phyloP scores from a whole-genome alignment of 2,113 vertebrate species.

The Embiotoca jacksoni region DNA sequence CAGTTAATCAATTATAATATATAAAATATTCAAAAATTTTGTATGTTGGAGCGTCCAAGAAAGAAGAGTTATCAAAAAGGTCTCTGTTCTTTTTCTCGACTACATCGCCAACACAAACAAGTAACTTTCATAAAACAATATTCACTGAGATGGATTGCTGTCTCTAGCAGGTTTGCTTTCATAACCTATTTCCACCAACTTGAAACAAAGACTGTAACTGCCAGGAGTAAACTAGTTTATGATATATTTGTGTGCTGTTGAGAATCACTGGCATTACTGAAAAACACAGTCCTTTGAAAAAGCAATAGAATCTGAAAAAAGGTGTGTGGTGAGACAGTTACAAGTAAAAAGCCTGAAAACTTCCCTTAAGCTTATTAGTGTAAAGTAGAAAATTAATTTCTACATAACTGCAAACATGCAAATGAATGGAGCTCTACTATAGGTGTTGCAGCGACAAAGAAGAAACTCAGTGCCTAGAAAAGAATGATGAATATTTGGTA shows the following conservation, averaged over 20 bases:
- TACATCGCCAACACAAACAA: not conserved
- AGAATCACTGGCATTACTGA: not conserved
- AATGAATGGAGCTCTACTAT: not conserved
- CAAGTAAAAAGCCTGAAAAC: too few species aligned
- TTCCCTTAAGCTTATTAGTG: not conserved
- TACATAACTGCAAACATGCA: not conserved
- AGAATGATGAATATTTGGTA: too few species aligned
- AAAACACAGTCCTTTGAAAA: not conserved
- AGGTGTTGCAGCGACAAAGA: not conserved
- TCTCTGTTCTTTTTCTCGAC: not conserved
- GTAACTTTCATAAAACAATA: not conserved
- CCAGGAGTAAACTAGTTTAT: not conserved
- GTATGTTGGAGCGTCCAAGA: not conserved
- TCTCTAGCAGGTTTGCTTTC: not conserved
- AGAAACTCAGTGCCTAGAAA: too few species aligned
- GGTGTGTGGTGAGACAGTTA: not conserved
- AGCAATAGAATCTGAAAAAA: not conserved
- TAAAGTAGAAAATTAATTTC: not conserved
- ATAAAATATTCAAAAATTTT: not conserved
- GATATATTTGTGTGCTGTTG: not conserved
- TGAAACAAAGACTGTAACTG: constrained; percentile 4
- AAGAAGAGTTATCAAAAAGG: not conserved
- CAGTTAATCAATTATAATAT: not conserved
- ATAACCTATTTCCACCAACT: constrained; percentile 24
- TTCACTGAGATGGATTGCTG: not conserved